Evolutionary conservation across 2,113 vertebrate species (phyloP).

Genomic region (Vidua macroura): DNA sequence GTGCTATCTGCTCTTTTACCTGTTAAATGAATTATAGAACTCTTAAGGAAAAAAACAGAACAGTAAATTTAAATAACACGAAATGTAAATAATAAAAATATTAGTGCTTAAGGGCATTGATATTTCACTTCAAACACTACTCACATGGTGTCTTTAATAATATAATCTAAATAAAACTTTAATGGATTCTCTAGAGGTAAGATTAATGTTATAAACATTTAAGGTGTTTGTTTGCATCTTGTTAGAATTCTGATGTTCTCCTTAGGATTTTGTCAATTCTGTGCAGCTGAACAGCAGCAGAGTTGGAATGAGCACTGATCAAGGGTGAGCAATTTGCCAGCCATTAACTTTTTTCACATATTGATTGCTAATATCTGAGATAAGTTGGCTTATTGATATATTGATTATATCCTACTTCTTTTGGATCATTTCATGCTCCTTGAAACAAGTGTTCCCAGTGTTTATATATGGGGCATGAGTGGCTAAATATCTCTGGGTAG

Average conservation of each 20-base stretch:
- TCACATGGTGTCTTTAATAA: neutral
- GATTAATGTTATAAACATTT: neutral
- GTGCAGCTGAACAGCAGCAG: neutral
- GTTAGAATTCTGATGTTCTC: neutral
- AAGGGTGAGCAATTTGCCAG: neutral
- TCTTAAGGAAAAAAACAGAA: neutral
- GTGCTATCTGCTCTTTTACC: neutral
- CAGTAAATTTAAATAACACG: neutral
- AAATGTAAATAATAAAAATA: neutral
- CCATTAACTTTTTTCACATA: neutral
- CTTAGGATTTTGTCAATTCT: neutral
- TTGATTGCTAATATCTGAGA: neutral
- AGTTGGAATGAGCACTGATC: neutral
- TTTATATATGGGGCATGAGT: neutral
- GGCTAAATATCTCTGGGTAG: neutral
- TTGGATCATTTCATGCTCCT: neutral
- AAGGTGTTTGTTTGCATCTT: neutral
- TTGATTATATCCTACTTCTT: neutral
- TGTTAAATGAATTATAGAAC: neutral
- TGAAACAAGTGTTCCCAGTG: neutral
- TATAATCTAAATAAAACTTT: neutral
- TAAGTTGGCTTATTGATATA: neutral
- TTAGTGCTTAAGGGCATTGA: neutral
- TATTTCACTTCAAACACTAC: neutral
- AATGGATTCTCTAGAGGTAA: neutral